Evolutionary conservation across 2,797 vertebrate species (phyloP).

Genomic region (Zalophus californianus): DNA sequence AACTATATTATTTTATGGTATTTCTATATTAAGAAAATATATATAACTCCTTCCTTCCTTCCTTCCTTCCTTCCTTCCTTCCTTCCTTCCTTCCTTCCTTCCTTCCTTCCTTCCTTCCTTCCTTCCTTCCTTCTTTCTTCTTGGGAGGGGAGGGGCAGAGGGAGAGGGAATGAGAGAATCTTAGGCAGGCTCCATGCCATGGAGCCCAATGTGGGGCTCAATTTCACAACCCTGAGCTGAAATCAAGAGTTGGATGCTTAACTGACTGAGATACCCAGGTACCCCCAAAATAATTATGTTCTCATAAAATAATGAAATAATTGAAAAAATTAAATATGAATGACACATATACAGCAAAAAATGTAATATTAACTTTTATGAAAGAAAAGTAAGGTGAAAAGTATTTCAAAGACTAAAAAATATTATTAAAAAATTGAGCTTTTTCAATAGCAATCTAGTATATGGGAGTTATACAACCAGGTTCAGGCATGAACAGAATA

Average conservation of each 20-base stretch:
- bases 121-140: too few relatives aligned
- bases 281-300: neutral
- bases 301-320: neutral
- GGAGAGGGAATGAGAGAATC: neutral
- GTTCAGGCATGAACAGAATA: neutral
- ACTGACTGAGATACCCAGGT: neutral
- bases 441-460: neutral
- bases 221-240: neutral
- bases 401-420: neutral
- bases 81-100: too few relatives aligned
- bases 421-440: neutral
- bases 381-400: neutral
- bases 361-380: neutral
- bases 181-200: neutral
- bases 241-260: neutral
- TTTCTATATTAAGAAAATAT: neutral
- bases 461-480: neutral
- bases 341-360: neutral
- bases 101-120: too few relatives aligned
- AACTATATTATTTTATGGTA: neutral
- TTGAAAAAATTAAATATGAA: neutral
- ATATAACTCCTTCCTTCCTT: neutral
- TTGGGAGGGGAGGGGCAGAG: neutral
- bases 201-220: neutral
- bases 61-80: too few relatives aligned